Conservation (phyloP, 2,797 vertebrate genomes). For the Acomys russatus region DNA sequence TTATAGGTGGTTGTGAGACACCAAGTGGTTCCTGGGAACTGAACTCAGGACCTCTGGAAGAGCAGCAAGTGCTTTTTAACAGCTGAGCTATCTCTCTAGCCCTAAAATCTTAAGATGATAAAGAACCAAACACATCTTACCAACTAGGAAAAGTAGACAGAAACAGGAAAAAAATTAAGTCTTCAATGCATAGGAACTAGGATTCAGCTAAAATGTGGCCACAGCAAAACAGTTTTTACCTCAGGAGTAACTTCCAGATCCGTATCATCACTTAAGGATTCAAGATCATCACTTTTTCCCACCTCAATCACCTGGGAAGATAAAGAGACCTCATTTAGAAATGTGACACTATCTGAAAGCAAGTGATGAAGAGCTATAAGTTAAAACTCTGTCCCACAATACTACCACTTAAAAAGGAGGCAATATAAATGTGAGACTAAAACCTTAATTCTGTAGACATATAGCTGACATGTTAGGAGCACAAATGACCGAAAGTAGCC, state of each 20-base stretch:
- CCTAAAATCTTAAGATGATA: neutral
- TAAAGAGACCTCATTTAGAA: conserved; percentile 67
- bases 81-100: no score
- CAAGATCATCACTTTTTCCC: conserved; percentile 89
- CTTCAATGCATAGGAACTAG: neutral
- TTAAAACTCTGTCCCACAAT: conserved; percentile 26
- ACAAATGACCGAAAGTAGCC: neutral
- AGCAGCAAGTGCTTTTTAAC: no score
- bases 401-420: conserved; percentile 54
- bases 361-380: conserved; percentile 19
- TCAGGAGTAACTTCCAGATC: conserved; percentile 95
- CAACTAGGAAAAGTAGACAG: neutral
- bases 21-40: no score
- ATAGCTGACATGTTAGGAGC: neutral
- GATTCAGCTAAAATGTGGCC: neutral
- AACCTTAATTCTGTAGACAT: neutral
- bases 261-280: conserved; percentile 95
- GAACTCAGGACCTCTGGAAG: no score
- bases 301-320: conserved; percentile 86
- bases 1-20: no score
- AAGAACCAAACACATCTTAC: conserved; percentile 32
- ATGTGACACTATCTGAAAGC: conserved; percentile 4
- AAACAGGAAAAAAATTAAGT: neutral
- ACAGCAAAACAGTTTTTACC: conserved; percentile 86
- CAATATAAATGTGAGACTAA: neutral